phyloP scores from a whole-genome alignment of 1,140 invertebrate genomes.

The Lycorma delicatula region DNA sequence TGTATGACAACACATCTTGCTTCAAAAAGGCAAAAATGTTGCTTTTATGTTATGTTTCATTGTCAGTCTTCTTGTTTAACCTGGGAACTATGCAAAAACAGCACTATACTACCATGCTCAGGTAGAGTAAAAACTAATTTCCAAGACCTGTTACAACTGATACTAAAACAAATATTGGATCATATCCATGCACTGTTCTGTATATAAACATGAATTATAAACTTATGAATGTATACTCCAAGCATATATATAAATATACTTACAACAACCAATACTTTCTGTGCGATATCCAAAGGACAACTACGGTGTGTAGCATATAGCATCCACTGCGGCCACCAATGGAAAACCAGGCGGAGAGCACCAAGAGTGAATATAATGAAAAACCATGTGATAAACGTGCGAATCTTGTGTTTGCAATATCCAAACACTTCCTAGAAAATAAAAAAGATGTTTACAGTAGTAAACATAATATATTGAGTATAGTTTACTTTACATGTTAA shows the following conservation, averaged over 20 bases:
- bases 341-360: conserved; percentile 52
- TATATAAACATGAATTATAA: too few relatives aligned
- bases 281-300: conserved; percentile 47
- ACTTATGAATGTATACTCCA: too few relatives aligned
- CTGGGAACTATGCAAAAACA: too few relatives aligned
- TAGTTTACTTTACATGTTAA: neutral
- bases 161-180: too few relatives aligned
- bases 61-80: too few relatives aligned
- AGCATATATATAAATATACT: conserved; percentile 23
- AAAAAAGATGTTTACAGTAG: conserved; percentile 12
- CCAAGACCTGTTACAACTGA: too few relatives aligned
- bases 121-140: too few relatives aligned
- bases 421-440: conserved; percentile 45
- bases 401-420: conserved; percentile 41
- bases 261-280: conserved; percentile 51
- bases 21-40: too few relatives aligned
- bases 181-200: too few relatives aligned
- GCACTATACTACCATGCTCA: too few relatives aligned
- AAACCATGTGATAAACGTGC: conserved; percentile 47
- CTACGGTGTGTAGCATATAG: conserved; percentile 48
- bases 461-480: neutral
- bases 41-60: too few relatives aligned
- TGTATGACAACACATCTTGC: too few relatives aligned
- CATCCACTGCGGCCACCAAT: conserved; percentile 57
- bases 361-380: conserved; percentile 49